Conservation (phyloP, 2,888 invertebrate species). For the Ophraella communa region DNA sequence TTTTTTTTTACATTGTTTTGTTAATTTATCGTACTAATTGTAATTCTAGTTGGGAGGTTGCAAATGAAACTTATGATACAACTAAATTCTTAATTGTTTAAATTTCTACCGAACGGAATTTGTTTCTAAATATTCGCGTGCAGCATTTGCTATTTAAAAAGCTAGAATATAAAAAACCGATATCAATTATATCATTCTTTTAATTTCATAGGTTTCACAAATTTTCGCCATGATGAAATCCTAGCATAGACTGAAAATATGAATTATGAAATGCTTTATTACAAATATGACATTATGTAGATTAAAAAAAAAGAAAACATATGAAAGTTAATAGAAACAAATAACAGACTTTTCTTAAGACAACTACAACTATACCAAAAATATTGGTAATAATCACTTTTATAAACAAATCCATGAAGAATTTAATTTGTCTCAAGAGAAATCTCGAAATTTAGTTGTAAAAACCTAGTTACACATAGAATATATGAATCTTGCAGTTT, state of each 20-base stretch:
- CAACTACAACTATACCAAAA: too few species aligned
- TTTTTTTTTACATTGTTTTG: too few species aligned
- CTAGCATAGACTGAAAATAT: slow-evolving; percentile 57
- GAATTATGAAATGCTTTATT: slow-evolving; percentile 52
- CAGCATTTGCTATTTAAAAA: slow-evolving; percentile 43
- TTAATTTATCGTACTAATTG: too few species aligned
- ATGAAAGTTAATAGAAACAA: slow-evolving; percentile 39
- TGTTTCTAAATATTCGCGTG: too few species aligned
- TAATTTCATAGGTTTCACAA: slow-evolving; percentile 54
- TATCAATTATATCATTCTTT: slow-evolving; percentile 54
- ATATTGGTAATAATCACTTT: too few species aligned
- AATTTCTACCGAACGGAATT: too few species aligned
- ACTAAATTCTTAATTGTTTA: too few species aligned
- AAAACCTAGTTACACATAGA: slow-evolving; percentile 42
- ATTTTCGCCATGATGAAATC: slow-evolving; percentile 59
- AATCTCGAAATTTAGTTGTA: slow-evolving; percentile 48
- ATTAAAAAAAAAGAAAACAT: slow-evolving; percentile 43
- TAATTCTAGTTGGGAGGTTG: too few species aligned
- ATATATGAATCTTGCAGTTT: slow-evolving; percentile 44
- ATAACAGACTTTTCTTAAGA: too few species aligned
- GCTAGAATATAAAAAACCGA: slow-evolving; percentile 47
- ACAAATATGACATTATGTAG: slow-evolving; percentile 50
- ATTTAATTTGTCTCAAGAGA: too few species aligned
- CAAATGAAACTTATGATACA: too few species aligned
- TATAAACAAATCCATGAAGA: too few species aligned